A percentile compares a stretch with the other conserved stretches of the same genome.
Evolutionary conservation across 2,113 vertebrate genomes (phyloP).

Genomic region (Gallinago jamesoni): DNA sequence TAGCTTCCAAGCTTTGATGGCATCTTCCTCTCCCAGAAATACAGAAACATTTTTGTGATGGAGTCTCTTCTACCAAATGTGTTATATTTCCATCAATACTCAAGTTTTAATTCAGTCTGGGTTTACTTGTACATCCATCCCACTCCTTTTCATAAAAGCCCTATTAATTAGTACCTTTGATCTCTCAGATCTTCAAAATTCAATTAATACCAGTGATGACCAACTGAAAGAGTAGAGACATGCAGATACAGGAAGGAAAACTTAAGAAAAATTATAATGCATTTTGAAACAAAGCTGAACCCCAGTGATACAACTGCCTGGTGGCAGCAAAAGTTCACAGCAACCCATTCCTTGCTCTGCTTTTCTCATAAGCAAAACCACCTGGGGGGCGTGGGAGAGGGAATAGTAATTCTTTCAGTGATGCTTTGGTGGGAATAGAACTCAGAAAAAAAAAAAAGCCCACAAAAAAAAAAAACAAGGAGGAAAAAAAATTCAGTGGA

Average conservation of each 20-base stretch:
- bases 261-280: not conserved
- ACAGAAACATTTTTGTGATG: not conserved
- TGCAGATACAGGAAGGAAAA: not conserved
- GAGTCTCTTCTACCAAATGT: not conserved
- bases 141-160: not conserved
- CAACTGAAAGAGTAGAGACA: not conserved
- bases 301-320: not conserved
- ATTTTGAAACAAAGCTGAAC: not conserved
- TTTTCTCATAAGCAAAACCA: not conserved
- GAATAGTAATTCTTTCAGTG: not conserved
- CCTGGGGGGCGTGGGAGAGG: rapidly evolving
- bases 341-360: not conserved
- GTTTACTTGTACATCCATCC: not conserved
- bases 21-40: not conserved
- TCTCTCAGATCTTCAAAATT: not conserved
- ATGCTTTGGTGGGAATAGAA: not conserved
- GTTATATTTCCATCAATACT: not conserved
- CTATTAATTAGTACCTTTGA: not conserved
- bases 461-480: rapidly evolving
- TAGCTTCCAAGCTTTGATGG: not conserved
- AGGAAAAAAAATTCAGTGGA: not conserved
- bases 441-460: not conserved
- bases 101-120: not conserved
- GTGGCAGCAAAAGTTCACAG: not conserved
- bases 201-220: not conserved